Percentiles rank a stretch among this genome's conserved stretches.
Conservation (phyloP, 2,888 invertebrate species). For the Syrphus vitripennis region DNA sequence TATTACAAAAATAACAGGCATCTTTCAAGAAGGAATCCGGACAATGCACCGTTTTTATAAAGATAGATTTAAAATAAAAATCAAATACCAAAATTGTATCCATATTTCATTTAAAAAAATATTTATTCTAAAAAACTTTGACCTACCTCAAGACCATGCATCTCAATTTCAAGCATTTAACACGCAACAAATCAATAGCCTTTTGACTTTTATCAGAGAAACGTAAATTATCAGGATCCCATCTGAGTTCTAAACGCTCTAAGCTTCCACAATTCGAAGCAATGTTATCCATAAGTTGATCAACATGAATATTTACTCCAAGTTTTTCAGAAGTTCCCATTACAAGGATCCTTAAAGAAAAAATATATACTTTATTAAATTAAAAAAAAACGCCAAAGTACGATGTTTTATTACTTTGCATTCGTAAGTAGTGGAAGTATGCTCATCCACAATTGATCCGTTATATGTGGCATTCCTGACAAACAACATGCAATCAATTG, state of each 20-base stretch:
- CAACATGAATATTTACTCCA: conserved; percentile 97
- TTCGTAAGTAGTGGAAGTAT: conserved; percentile 95
- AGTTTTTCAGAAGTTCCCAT: conserved; percentile 99
- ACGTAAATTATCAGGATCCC: conserved; percentile 99
- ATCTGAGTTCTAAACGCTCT: conserved; percentile 95
- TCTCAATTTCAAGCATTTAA: conserved; percentile 95
- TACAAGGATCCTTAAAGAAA: conserved; percentile 89
- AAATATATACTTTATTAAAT: neutral
- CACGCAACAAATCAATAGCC: conserved; percentile 97
- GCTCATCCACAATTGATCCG: conserved; percentile 98
- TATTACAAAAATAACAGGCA: too few species aligned
- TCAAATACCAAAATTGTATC: too few species aligned
- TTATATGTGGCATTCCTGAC: conserved; percentile 98
- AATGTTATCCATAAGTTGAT: conserved; percentile 98
- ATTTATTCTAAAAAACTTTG: neutral
- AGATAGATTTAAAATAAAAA: too few species aligned
- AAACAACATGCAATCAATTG: conserved; percentile 94
- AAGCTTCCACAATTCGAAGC: conserved; percentile 94
- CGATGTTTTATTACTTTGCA: conserved; percentile 93
- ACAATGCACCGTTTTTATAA: too few species aligned
- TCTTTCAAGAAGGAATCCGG: too few species aligned
- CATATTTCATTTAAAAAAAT: too few species aligned
- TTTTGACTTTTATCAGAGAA: conserved; percentile 99
- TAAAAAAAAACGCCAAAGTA: neutral
- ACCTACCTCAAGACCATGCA: conserved; percentile 94